These are phyloP conservation scores for Caenorhabditis wallacei DNA, from an alignment of 2,888 invertebrate species.

Conservation along the genomic window DNA sequence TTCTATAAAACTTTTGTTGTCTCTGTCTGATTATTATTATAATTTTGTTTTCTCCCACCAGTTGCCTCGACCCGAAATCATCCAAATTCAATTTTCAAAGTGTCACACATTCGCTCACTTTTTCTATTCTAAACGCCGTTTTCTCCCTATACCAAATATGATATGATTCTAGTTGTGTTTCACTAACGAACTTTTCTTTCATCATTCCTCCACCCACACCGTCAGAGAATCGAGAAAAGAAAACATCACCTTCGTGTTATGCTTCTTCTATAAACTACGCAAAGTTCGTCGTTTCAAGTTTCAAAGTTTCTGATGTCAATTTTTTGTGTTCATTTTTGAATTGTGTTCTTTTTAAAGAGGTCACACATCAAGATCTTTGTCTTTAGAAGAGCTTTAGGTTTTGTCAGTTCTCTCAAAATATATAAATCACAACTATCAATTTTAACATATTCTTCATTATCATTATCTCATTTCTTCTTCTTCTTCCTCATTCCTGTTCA, in stretches of 20 bases:
- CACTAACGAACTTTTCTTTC: slow-evolving; percentile 41
- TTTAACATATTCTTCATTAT: slow-evolving; percentile 2
- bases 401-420: not conserved
- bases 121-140: not conserved
- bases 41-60: not conserved
- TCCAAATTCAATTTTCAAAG: slow-evolving; percentile 61
- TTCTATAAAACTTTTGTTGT: slow-evolving; percentile 11
- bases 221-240: not conserved
- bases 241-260: slow-evolving; percentile 25
- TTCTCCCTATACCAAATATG: slow-evolving; percentile 1
- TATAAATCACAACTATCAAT: not conserved
- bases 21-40: slow-evolving; percentile 34
- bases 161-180: slow-evolving; percentile 51
- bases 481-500: slow-evolving; percentile 14
- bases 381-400: not conserved
- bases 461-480: slow-evolving; percentile 6
- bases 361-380: not conserved
- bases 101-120: slow-evolving; percentile 21
- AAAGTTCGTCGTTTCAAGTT: slow-evolving; percentile 6
- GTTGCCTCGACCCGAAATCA: slow-evolving; percentile 23
- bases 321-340: not conserved
- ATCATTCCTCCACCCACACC: slow-evolving; percentile 31
- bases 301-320: not conserved
- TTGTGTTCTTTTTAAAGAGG: slow-evolving; percentile 4
- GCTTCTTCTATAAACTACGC: not conserved